Percentiles rank a stretch among this genome's conserved stretches.
Evolutionary conservation across 1,140 invertebrate genomes (phyloP).

Genomic region (Lepeophtheirus salmonis): DNA sequence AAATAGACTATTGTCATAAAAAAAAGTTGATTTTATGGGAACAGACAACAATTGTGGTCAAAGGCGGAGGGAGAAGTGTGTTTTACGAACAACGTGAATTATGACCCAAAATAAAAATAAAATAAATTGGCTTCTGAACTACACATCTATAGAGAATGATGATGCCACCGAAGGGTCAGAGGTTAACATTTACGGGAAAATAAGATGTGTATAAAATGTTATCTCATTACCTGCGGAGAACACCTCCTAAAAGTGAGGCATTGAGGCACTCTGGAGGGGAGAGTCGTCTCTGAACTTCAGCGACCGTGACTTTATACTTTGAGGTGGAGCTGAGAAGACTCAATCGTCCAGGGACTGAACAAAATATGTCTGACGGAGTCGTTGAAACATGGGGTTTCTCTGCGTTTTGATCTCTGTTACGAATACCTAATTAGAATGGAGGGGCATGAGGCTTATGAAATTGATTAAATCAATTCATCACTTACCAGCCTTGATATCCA

Average conservation of each 20-base stretch:
- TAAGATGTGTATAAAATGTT: no score
- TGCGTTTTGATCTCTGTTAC: constrained; percentile 12
- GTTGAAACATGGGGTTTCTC: constrained; percentile 4
- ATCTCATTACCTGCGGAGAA: constrained; percentile 62
- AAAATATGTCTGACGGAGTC: constrained; percentile 37
- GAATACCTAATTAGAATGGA: background rate
- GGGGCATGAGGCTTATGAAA: background rate
- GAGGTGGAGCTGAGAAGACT: constrained; percentile 91
- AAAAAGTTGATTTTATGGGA: background rate
- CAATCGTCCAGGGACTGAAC: constrained; percentile 87
- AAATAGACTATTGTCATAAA: background rate
- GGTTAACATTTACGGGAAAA: no score
- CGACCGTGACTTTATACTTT: constrained; percentile 96
- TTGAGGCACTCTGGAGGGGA: constrained; percentile 98
- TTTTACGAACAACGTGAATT: no score
- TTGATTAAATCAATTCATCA: background rate
- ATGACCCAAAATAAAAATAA: no score
- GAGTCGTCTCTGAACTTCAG: constrained; percentile 87
- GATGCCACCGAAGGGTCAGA: no score
- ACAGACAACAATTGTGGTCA: no score
- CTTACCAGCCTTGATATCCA: background rate
- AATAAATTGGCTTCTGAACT: no score
- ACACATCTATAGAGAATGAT: no score
- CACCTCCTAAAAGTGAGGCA: constrained; percentile 89
- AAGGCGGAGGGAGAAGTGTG: no score